A percentile compares a stretch with the other conserved stretches of the same genome.
Conservation (phyloP, 2,797 vertebrate species). For the Percopsis omiscomaycus region DNA sequence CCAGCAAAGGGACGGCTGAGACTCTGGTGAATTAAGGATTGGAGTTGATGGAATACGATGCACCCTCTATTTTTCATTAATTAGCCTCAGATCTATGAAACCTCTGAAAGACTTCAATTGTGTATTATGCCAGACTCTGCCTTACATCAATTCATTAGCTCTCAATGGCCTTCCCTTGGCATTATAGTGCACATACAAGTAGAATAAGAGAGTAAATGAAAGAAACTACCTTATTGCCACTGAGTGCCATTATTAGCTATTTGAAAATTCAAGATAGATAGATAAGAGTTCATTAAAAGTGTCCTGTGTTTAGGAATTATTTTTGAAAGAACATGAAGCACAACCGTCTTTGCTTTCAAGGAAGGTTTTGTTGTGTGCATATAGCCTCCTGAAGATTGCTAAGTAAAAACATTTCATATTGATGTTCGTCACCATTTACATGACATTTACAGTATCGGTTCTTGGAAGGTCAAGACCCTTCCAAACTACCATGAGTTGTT, state of each 20-base stretch:
- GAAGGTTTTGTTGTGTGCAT: no score
- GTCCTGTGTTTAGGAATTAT: constrained; percentile 7
- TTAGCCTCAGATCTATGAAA: constrained; percentile 79
- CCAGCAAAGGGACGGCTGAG: constrained; percentile 72
- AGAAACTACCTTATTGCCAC: constrained; percentile 60
- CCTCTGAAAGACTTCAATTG: constrained; percentile 77
- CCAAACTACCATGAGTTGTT: background rate
- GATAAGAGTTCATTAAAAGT: constrained; percentile 55
- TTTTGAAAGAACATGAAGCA: constrained; percentile 26
- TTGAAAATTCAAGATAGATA: no score
- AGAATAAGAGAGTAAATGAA: constrained; percentile 63
- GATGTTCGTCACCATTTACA: constrained; percentile 37
- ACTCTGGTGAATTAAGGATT: constrained; percentile 74
- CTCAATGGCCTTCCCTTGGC: constrained; percentile 66
- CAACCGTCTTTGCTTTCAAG: constrained; percentile 12
- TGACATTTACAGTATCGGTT: background rate
- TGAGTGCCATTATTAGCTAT: constrained; percentile 50
- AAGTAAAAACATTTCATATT: constrained; percentile 14
- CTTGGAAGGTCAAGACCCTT: constrained; percentile 17
- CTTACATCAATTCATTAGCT: constrained; percentile 74
- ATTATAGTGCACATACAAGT: constrained; percentile 61
- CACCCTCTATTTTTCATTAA: constrained; percentile 78
- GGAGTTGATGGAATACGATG: constrained; percentile 78
- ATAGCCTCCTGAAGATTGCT: background rate
- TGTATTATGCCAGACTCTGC: constrained; percentile 71